Base-by-base conservation (phyloP, 2,888 invertebrate species). In the Eristalinus aeneus region DNA sequence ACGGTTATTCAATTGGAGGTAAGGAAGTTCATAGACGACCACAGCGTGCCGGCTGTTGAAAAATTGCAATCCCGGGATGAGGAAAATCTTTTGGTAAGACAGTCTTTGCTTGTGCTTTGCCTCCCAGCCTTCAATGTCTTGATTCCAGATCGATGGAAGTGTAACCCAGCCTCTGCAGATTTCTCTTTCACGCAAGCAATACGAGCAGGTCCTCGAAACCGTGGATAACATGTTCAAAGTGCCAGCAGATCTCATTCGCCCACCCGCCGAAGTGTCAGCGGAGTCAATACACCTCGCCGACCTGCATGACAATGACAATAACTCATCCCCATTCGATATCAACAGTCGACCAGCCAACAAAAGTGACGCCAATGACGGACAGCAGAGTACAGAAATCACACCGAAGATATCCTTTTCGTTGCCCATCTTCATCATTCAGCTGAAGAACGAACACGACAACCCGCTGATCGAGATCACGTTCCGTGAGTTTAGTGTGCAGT, bases 121-220 rank as follows among this genome's bases (percentile, higher is more conserved):
- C 12, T 1, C 1, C 12, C 16, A 12, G 2, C 53, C 4, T 12
- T 11, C 12, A 22, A 11, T 10, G 23, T 10, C 16, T 82, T 61
- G 23, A n/a, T 86, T 88, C 27, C 54, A 96, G 92, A 93, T 97
- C 75, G 94, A 94, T 75, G 98, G 98, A 31, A 94, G 94, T 88
- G 96, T 98, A 16, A 96, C 97, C 53, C 97, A 96, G 68, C 96
- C 96, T 0, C 93, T 98, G 71, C 97, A 97, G 92, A 95, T 98
- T 39, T 97, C 97, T 0, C 93, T 98, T 64, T 96, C 97, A 0
- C 95, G 97, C 67, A 95, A 95, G 72, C 98, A 98, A 91, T 98
- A 98, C 92, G 97, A 97, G 91, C 98, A 98, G 92, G 93, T 98
- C 60, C 93, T 98, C 84, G 97, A 97, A 89, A 96, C 97, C 31